Evolutionary conservation across 2,113 vertebrate genomes (phyloP), one percentile per base, ranked within the genome.

Genomic region (Seriola aureovittata): DNA sequence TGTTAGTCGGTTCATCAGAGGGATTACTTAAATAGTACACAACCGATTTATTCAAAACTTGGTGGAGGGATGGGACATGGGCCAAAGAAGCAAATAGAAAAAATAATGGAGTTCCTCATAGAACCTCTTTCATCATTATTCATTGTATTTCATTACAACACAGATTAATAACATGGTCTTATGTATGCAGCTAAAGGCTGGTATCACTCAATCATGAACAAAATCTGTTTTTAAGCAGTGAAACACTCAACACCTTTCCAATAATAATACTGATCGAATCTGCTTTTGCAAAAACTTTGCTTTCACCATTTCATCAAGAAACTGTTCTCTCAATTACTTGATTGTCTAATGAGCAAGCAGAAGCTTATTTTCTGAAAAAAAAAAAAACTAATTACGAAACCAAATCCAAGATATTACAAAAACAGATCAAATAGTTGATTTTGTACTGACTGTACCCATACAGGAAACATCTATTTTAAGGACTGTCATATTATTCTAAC

Each of bases 391-490:
- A 57, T 55, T 21, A 21, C 10, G 14, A 54, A 68, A 63, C 19
- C 48, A 13, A 46, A 71, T 6, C 10, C 11, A 29, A 69, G 5
- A 54, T 23, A 46, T 36, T n/a, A 32, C 5, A 57, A 59, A 72
- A 62, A 65, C 64, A 64, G 6, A 42, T 40, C 16, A 48, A 76
- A 64, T 32, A 1, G 5, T 72, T 7, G 17, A 3, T 25, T 70
- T 23, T 64, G 8, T 40, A 19, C 1, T 17, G 21, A 36, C 60
- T 64, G 55, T 1, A 2, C 29, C 4, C 42, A 36, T 59, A 38
- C 46, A 82, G 21, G 38, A 84, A 71, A 66, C 52, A 68, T 81
- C 57, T 77, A 71, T 80, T 86, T 78, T 72, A 57, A 64, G 44
- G 29, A 58, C 38, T 71, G 40, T 44, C 60, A 29, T 65, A 70